A percentile compares a stretch with the other conserved stretches of the same genome.
These are phyloP conservation scores for Amphiprion percula DNA, from an alignment of 2,113 vertebrate genomes.

Conservation along the genomic window DNA sequence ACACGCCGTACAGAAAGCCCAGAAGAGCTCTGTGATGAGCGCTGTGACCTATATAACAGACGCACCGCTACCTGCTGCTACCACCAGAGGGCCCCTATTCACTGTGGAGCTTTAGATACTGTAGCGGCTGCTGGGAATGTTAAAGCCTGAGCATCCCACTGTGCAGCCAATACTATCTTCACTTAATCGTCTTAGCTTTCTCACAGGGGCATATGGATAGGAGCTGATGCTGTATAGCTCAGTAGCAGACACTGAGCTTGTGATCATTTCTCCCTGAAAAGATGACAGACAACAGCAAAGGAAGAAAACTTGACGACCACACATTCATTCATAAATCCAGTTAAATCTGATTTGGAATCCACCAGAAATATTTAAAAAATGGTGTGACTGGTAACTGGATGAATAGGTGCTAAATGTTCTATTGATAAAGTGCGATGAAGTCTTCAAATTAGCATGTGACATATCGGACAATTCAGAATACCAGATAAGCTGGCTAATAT, in stretches of 20 bases:
- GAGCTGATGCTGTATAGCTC: not conserved
- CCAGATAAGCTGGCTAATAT: not conserved
- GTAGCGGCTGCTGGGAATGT: not conserved
- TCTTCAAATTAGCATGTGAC: not conserved
- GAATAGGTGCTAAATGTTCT: not conserved
- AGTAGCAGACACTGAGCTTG: not conserved
- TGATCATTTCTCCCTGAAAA: not conserved
- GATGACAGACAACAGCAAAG: not conserved
- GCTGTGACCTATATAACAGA: conserved; percentile 71
- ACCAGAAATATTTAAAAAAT: not conserved
- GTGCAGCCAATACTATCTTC: not conserved
- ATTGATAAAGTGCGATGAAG: not conserved
- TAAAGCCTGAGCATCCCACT: not conserved
- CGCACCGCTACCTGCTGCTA: not conserved
- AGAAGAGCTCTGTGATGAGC: conserved; percentile 45
- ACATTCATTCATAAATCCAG: not conserved
- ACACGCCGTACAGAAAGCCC: conserved; percentile 44
- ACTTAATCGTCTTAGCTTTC: not conserved
- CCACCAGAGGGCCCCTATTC: conserved; percentile 49
- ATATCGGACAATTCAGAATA: not conserved
- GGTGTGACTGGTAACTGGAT: not conserved
- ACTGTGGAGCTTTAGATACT: not conserved
- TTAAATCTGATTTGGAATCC: not conserved
- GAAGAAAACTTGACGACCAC: too few species aligned
- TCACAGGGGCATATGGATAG: not conserved